Evolutionary conservation across 1,140 invertebrate species (phyloP).

Genomic region (Orchesella cincta): DNA sequence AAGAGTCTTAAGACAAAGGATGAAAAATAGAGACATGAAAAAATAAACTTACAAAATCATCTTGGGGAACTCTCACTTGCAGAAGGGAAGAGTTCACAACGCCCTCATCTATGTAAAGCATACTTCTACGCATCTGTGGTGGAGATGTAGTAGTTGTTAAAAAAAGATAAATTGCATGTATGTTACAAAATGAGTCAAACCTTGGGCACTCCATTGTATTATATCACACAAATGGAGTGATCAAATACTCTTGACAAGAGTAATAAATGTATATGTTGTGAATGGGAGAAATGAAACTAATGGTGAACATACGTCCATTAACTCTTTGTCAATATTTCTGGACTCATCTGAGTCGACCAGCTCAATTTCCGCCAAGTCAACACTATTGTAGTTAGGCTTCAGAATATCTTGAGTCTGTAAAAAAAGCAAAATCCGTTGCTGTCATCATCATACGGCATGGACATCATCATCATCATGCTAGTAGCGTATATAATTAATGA

Average conservation of each 20-base stretch:
- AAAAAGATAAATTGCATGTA: slow-evolving; percentile 12
- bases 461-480: no score
- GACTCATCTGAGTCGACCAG: slow-evolving; percentile 76
- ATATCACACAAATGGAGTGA: neutral
- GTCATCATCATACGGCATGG: no score
- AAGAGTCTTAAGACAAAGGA: no score
- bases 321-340: slow-evolving; percentile 68
- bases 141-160: slow-evolving; percentile 15
- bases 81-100: slow-evolving; percentile 55
- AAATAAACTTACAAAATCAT: slow-evolving; percentile 76
- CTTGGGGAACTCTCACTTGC: slow-evolving; percentile 82
- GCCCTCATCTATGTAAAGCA: slow-evolving; percentile 63
- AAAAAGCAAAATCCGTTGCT: no score
- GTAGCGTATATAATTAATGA: no score
- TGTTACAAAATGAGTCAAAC: no score
- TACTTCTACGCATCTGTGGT: slow-evolving; percentile 77
- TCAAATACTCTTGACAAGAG: no score
- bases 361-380: slow-evolving; percentile 92
- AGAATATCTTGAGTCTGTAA: slow-evolving; percentile 70
- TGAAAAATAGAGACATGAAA: neutral
- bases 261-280: no score
- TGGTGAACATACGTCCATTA: slow-evolving; percentile 75
- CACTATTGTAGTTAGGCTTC: slow-evolving; percentile 87
- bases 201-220: no score
- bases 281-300: no score